Evolutionary conservation across 2,113 vertebrate species (phyloP), one percentile per base, ranked within the genome.

Genomic region (Corythoichthys haematopterus): DNA sequence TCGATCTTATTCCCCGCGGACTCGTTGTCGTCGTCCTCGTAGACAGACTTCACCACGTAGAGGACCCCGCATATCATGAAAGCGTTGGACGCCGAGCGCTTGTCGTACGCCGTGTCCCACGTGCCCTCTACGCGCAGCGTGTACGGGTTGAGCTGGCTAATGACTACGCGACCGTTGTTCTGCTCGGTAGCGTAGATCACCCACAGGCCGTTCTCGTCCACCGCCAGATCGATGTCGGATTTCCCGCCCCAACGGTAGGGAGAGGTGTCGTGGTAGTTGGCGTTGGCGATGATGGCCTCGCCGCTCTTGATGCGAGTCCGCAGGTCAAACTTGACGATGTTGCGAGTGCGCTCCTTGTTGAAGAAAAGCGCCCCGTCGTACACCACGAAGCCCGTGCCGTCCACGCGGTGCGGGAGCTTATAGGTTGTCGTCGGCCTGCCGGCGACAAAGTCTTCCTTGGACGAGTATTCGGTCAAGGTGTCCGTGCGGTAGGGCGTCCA

Each of bases 61-160:
- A 99, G 91, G 90, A 98, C 94, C 20, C 97, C 97, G 79, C 97
- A 99, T 73, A 98, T 95, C 97, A 99, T 99, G 84, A 99, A 99
- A n/a, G 97, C 96, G 0, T 99, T 98, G 60, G 97, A 99, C 20
- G 97, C 97, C 0, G 97, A 98, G 58, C 97, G 92, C 80, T 99
- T 99, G 86, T 99, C 97, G 35, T 99, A 99, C 0, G 95, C 93
- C 0, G 97, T 99, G 88, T 99, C 97, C 97, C 97, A 99, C 0
- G 96, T 98, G 47, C 96, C 97, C 84, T 98, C 97, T 0, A 99
- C 95, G 3, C 97, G 91, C 16, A 99, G 71, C 0, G 97, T 99
- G 79, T 99, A 99, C 53, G 97, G 97, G 80, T 99, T 99, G 62
- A 99, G 79, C 67, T 98, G 96, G 83, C 97, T 98, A 85, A 99